These are phyloP conservation scores for Lepus oiostolus DNA, from an alignment of 2,797 vertebrate genomes.

Conservation along the genomic window DNA sequence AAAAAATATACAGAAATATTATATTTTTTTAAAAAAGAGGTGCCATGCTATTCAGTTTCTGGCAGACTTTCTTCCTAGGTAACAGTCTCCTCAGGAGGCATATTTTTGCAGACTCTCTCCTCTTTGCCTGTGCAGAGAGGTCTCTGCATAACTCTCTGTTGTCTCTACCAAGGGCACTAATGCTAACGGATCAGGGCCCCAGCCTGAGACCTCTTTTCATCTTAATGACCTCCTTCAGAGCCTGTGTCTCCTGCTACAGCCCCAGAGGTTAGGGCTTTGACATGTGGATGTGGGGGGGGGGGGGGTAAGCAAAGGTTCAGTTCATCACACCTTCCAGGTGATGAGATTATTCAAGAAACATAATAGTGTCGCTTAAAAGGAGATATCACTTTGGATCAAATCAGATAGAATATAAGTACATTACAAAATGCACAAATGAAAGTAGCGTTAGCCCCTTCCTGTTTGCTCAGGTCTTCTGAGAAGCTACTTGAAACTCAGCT, in stretches of 20 bases:
- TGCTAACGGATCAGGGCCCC: not conserved
- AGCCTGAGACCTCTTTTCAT: not conserved
- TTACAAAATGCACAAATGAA: not conserved
- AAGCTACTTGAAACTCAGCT: not conserved
- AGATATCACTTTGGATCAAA: not conserved
- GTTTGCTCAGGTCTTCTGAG: not conserved
- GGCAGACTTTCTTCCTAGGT: not conserved
- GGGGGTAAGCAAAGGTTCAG: not conserved
- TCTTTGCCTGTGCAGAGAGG: not conserved
- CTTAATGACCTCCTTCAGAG: not conserved
- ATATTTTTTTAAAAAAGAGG: too few species aligned
- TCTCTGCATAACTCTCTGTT: not conserved
- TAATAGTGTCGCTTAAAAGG: constrained; percentile 35
- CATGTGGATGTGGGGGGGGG: not conserved
- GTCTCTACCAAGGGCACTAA: not conserved
- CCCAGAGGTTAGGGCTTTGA: not conserved
- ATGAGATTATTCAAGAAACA: not conserved
- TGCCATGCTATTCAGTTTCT: not conserved
- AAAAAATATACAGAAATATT: not conserved
- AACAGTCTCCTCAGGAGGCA: not conserved
- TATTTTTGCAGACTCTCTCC: not conserved
- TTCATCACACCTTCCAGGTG: not conserved
- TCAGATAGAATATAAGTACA: constrained; percentile 21
- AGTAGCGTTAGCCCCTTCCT: not conserved
- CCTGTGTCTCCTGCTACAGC: not conserved